Evolutionary conservation across 2,797 vertebrate genomes (phyloP).

Genomic region (Centropyge bicolor): DNA sequence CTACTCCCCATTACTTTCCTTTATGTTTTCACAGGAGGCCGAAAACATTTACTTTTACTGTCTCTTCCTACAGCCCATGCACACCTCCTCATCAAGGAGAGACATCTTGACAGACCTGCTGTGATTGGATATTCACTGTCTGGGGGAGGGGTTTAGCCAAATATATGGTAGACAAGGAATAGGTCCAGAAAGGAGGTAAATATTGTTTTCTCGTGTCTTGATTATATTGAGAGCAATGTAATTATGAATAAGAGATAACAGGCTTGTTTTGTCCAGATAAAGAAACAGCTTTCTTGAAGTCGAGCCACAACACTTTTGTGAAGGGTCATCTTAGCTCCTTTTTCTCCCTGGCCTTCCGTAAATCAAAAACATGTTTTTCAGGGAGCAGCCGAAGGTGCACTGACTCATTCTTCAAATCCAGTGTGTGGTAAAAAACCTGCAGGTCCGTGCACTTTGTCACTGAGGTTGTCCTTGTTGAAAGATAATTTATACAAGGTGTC

Average conservation of each 20-base stretch:
- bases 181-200: background rate
- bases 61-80: no score
- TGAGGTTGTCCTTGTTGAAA: conserved; percentile 22
- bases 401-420: conserved; percentile 1
- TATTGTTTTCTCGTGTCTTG: background rate
- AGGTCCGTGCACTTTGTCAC: conserved; percentile 25
- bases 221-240: no score
- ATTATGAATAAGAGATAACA: background rate
- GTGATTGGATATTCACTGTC: background rate
- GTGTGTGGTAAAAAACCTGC: background rate
- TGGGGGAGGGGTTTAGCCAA: background rate
- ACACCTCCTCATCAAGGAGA: no score
- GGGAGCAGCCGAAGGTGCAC: background rate
- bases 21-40: no score
- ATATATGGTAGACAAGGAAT: background rate
- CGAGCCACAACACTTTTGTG: background rate
- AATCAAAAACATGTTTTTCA: background rate
- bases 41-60: no score
- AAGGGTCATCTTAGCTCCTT: background rate
- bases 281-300: background rate
- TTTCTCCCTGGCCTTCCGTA: background rate
- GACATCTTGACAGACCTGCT: background rate
- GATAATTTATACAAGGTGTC: conserved; percentile 13
- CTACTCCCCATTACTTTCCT: no score
- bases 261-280: background rate